Evolutionary conservation across 2,797 vertebrate genomes (phyloP).

Genomic region (Corythornis leucogaster): DNA sequence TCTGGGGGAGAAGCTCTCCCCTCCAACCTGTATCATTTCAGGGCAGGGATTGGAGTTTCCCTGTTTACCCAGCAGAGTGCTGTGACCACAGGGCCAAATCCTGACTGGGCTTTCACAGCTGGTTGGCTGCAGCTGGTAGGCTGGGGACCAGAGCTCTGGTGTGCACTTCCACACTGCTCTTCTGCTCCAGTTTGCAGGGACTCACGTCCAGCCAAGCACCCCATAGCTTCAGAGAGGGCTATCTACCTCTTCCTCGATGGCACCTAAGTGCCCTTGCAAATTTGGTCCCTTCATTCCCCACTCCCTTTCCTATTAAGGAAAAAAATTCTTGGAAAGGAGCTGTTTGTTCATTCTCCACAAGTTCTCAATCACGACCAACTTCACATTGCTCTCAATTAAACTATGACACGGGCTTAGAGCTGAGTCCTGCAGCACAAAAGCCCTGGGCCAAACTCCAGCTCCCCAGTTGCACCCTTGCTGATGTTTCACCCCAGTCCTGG

Average conservation of each 20-base stretch:
- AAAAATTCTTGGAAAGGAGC: constrained; percentile 27
- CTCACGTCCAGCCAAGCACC: background rate
- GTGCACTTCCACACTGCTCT: background rate
- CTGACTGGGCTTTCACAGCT: background rate
- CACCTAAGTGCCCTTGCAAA: constrained; percentile 68
- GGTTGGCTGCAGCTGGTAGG: background rate
- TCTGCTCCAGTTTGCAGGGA: background rate
- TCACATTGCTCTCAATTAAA: constrained; percentile 7
- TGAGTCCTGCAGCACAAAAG: constrained; percentile 48
- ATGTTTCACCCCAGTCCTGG: background rate
- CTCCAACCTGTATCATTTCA: background rate
- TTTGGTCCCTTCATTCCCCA: constrained; percentile 1
- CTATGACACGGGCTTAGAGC: constrained; percentile 25
- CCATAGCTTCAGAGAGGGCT: constrained; percentile 47
- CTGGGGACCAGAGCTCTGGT: background rate
- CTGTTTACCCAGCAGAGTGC: background rate
- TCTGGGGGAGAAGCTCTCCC: background rate
- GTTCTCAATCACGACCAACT: background rate
- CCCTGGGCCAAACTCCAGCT: constrained; percentile 46
- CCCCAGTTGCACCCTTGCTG: background rate
- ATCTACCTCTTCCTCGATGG: constrained; percentile 63
- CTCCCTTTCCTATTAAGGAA: background rate
- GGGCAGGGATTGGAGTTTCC: background rate
- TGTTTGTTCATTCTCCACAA: background rate
- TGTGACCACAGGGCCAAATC: background rate